These are phyloP conservation scores for Pantherophis alleghaniensis DNA, from an alignment of 2,797 vertebrate genomes.

Conservation along the genomic window DNA sequence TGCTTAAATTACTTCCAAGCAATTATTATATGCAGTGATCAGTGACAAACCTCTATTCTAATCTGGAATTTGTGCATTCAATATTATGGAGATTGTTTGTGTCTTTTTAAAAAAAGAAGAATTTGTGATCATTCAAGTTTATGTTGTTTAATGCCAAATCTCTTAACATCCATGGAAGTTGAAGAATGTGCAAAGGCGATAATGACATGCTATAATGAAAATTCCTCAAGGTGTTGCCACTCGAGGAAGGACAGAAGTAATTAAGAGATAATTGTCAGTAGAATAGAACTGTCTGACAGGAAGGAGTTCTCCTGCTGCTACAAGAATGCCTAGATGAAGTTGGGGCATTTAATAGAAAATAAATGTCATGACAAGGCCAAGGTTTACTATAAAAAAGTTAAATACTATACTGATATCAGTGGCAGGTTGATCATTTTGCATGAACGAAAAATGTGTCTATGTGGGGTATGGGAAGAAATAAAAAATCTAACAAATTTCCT, in stretches of 20 bases:
- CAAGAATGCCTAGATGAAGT: slow-evolving; percentile 60
- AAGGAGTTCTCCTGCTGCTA: slow-evolving; percentile 66
- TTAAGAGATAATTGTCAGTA: slow-evolving; percentile 68
- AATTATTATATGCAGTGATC: slow-evolving; percentile 40
- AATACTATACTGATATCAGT: slow-evolving; percentile 43
- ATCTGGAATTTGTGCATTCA: neutral
- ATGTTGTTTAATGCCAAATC: slow-evolving; percentile 64
- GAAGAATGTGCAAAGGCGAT: slow-evolving; percentile 38
- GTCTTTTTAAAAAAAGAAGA: neutral
- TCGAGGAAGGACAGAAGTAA: slow-evolving; percentile 67
- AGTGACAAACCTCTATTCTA: neutral
- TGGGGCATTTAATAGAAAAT: slow-evolving; percentile 63
- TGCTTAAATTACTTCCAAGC: slow-evolving; percentile 66
- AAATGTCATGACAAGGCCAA: slow-evolving; percentile 60
- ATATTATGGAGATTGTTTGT: neutral
- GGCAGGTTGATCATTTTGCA: slow-evolving; percentile 63
- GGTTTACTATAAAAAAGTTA: slow-evolving; percentile 56
- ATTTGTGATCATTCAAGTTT: slow-evolving; percentile 45
- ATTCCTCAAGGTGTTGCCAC: slow-evolving; percentile 59
- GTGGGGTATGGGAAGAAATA: neutral
- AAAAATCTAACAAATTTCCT: neutral
- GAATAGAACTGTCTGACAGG: slow-evolving; percentile 60
- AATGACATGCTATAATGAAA: slow-evolving; percentile 55
- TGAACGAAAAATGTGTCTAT: slow-evolving; percentile 17
- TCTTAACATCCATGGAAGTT: slow-evolving; percentile 38